These are phyloP conservation scores for Poliocrania exsul DNA, from an alignment of 2,797 vertebrate genomes.

Conservation along the genomic window DNA sequence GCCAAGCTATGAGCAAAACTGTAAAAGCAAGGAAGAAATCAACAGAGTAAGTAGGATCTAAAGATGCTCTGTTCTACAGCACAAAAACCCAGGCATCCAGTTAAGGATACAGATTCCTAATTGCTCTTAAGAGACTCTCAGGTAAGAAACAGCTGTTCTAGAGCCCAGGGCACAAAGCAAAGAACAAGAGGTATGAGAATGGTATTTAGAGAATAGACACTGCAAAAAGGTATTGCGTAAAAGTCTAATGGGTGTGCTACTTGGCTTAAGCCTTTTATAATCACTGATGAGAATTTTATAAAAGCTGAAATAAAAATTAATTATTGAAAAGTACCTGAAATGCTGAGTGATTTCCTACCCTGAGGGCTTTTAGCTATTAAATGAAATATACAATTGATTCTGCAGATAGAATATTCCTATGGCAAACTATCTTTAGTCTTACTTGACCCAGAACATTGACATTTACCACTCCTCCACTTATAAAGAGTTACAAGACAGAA, in stretches of 20 bases:
- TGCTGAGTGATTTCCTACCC: neutral
- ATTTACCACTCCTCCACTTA: neutral
- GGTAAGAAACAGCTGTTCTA: conserved; percentile 14
- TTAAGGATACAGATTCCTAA: conserved; percentile 27
- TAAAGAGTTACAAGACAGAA: neutral
- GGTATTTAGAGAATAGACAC: neutral
- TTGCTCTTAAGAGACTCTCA: conserved; percentile 20
- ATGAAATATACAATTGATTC: neutral
- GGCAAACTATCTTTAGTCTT: neutral
- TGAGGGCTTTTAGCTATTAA: neutral
- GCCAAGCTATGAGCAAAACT: neutral
- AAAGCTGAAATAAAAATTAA: conserved; percentile 31
- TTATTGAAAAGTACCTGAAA: conserved; percentile 9
- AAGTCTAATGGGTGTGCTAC: neutral
- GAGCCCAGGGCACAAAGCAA: neutral
- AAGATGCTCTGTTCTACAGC: neutral
- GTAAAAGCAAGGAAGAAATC: neutral
- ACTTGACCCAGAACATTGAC: neutral
- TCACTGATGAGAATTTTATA: neutral
- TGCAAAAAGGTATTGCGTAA: neutral
- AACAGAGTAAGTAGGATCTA: neutral
- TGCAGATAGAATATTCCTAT: neutral
- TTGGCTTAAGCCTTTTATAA: neutral
- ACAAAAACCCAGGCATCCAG: neutral
- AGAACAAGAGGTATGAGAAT: neutral